These are phyloP conservation scores for Scopus umbretta DNA, from an alignment of 2,113 vertebrate genomes.

Conservation along the genomic window DNA sequence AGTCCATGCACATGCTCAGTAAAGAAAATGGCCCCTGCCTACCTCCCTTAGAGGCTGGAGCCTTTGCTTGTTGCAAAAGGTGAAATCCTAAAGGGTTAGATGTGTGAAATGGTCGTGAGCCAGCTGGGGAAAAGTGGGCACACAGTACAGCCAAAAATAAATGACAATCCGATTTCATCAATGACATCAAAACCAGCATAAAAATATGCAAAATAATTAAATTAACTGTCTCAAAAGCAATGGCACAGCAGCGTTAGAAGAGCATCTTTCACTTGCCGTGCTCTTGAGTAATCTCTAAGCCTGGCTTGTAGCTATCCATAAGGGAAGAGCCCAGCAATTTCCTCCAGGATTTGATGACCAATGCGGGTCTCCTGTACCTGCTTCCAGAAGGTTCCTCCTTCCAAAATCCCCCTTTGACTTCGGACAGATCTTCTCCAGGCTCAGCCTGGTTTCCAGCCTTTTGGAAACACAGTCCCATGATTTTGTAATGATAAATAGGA, in stretches of 20 bases:
- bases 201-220: conserved; percentile 16
- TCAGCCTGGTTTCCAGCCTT: not conserved
- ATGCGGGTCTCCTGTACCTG: not conserved
- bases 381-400: not conserved
- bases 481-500: conserved; percentile 32
- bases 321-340: not conserved
- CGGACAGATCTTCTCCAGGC: not conserved
- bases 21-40: not conserved
- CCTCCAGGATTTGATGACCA: not conserved
- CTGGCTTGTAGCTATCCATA: not conserved
- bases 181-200: not conserved
- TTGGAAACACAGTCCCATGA: not conserved
- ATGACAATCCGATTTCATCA: not conserved
- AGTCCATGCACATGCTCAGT: not conserved
- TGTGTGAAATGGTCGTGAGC: not conserved
- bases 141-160: not conserved
- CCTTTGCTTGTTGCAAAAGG: not conserved
- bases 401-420: not conserved
- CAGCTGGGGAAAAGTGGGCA: not conserved
- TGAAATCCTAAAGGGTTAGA: not conserved
- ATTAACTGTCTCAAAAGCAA: conserved; percentile 1
- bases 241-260: not conserved
- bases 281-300: not conserved
- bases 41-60: not conserved
- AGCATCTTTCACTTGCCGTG: not conserved